Percentiles rank a stretch among this genome's conserved stretches.
These are phyloP conservation scores for Aegypius monachus DNA, from an alignment of 2,113 vertebrate genomes.

Conservation along the genomic window DNA sequence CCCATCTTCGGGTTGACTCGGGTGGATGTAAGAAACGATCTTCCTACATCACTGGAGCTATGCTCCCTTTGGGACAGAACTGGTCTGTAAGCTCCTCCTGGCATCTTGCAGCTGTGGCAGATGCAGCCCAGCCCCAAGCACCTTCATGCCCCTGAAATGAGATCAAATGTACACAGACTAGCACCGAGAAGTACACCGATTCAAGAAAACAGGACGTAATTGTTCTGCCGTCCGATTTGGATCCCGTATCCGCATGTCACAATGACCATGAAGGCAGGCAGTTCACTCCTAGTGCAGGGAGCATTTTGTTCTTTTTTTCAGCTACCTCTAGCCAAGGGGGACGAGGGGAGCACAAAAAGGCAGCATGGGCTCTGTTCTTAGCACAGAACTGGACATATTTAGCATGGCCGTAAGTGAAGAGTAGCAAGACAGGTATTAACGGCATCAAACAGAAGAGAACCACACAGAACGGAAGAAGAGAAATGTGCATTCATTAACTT, in stretches of 20 bases:
- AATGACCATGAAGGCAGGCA: not conserved
- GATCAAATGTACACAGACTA: not conserved
- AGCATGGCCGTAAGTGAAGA: not conserved
- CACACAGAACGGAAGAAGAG: not conserved
- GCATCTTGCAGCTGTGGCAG: not conserved
- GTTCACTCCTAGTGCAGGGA: not conserved
- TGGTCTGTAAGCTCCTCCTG: not conserved
- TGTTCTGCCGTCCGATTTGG: not conserved
- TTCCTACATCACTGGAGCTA: not conserved
- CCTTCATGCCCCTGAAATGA: not conserved
- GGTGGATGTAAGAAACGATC: not conserved
- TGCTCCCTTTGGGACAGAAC: not conserved
- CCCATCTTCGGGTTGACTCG: accelerated
- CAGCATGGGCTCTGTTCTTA: not conserved
- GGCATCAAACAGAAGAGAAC: not conserved
- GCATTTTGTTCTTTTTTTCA: not conserved
- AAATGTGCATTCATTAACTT: not conserved
- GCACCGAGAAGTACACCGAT: not conserved
- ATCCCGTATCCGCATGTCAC: not conserved
- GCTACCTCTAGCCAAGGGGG: not conserved
- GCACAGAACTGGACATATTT: not conserved
- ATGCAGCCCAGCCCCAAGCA: not conserved
- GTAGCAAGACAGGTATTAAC: not conserved
- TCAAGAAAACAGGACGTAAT: not conserved
- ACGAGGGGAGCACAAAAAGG: not conserved